These are phyloP conservation scores for Sesamia nonagrioides DNA, from an alignment of 1,140 invertebrate species.

Conservation along the genomic window DNA sequence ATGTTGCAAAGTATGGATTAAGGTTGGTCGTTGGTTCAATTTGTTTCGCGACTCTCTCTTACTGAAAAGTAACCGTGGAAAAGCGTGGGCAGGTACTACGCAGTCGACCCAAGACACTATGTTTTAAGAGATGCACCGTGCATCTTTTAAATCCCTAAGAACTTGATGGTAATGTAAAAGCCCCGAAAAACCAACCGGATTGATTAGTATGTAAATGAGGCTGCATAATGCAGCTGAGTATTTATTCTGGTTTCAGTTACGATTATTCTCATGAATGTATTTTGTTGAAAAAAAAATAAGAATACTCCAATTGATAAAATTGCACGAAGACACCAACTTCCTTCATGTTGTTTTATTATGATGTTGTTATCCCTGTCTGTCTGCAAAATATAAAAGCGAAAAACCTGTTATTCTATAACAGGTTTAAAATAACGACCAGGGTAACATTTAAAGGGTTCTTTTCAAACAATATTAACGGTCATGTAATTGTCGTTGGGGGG, in stretches of 20 bases:
- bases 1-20: no score
- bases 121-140: no score
- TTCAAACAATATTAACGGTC: slow-evolving; percentile 32
- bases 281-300: not conserved
- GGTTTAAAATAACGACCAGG: slow-evolving; percentile 26
- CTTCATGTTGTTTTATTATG: not conserved
- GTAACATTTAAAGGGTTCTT: slow-evolving; percentile 34
- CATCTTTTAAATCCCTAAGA: no score
- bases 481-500: not conserved
- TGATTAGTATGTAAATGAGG: no score
- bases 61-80: no score
- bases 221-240: not conserved
- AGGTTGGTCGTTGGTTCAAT: no score
- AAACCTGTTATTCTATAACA: slow-evolving; percentile 18
- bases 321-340: not conserved
- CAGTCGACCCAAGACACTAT: no score
- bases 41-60: no score
- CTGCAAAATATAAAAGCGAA: slow-evolving; percentile 11
- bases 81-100: no score
- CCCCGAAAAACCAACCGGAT: no score
- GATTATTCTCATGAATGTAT: no score
- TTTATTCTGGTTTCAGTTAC: not conserved
- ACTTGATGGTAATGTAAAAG: no score
- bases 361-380: slow-evolving; percentile 1
- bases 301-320: not conserved